phyloP scores from a whole-genome alignment of 2,113 vertebrate species.

The Aphyosemion australe region DNA sequence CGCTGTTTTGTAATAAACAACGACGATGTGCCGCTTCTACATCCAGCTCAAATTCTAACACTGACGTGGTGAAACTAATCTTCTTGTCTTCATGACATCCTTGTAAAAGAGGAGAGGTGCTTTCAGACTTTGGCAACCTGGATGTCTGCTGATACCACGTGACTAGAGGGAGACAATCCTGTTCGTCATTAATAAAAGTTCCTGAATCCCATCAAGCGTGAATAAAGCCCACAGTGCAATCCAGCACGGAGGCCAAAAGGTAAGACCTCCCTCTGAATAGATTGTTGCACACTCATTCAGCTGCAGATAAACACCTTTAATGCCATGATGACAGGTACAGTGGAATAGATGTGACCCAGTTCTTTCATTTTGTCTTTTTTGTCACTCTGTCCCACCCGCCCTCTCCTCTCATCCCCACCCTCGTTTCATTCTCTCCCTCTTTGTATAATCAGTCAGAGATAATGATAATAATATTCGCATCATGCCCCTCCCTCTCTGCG shows the following conservation, averaged over 20 bases:
- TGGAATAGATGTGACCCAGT: constrained; percentile 58
- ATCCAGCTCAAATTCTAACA: background rate
- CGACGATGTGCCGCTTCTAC: background rate
- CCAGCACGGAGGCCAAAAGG: background rate
- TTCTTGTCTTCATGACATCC: background rate
- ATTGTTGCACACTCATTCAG: constrained; percentile 13
- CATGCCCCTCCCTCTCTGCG: constrained; percentile 21
- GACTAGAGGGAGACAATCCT: background rate
- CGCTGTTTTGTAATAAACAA: constrained; percentile 22
- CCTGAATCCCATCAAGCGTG: background rate
- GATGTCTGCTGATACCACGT: constrained; percentile 1
- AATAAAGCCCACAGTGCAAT: constrained; percentile 1
- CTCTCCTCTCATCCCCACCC: constrained; percentile 2
- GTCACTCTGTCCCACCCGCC: constrained; percentile 32
- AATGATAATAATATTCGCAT: constrained; percentile 69
- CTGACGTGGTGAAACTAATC: background rate
- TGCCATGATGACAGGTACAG: constrained; percentile 29
- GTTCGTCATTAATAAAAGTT: background rate
- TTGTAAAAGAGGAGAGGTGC: background rate
- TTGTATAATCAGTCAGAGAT: constrained; percentile 71
- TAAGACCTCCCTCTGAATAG: constrained; percentile 12
- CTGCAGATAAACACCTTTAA: constrained; percentile 28
- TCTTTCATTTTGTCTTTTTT: constrained; percentile 54
- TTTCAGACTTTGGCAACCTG: too few relatives aligned
- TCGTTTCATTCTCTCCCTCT: constrained; percentile 28